Evolutionary conservation across 2,888 invertebrate species (phyloP).

Genomic region (Gryllus longicercus): DNA sequence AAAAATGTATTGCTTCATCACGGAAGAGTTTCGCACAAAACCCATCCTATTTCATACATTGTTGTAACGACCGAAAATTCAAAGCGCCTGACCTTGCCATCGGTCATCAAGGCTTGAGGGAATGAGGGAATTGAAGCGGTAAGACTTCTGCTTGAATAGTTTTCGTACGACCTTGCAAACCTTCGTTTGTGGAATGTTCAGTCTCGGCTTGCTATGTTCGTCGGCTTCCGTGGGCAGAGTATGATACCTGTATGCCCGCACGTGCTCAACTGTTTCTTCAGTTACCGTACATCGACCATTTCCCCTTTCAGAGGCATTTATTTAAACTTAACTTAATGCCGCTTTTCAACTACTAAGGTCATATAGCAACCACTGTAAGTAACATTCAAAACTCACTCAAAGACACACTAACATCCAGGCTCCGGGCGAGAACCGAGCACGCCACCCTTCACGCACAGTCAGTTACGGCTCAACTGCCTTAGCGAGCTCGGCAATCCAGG

Average conservation of each 20-base stretch:
- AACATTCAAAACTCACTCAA: too few species aligned
- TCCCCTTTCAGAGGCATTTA: background rate
- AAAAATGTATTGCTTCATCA: background rate
- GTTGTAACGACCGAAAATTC: background rate
- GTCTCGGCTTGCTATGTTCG: background rate
- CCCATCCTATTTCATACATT: background rate
- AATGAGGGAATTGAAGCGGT: background rate
- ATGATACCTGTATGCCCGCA: background rate
- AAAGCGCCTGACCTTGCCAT: background rate
- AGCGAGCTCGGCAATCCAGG: too few species aligned
- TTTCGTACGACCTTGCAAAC: background rate
- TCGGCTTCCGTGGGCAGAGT: background rate
- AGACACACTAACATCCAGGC: too few species aligned
- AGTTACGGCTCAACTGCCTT: too few species aligned
- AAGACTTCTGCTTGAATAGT: background rate
- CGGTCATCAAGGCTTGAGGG: background rate
- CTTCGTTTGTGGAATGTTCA: background rate
- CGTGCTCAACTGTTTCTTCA: background rate
- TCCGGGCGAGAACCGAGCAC: too few species aligned
- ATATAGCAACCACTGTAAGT: too few species aligned
- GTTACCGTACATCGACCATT: background rate
- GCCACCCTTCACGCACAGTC: too few species aligned
- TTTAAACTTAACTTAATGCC: too few species aligned
- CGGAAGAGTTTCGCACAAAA: background rate
- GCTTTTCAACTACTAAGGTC: too few species aligned